Base-by-base conservation (phyloP, 2,113 vertebrate species). In the Brienomyrus brachyistius region DNA sequence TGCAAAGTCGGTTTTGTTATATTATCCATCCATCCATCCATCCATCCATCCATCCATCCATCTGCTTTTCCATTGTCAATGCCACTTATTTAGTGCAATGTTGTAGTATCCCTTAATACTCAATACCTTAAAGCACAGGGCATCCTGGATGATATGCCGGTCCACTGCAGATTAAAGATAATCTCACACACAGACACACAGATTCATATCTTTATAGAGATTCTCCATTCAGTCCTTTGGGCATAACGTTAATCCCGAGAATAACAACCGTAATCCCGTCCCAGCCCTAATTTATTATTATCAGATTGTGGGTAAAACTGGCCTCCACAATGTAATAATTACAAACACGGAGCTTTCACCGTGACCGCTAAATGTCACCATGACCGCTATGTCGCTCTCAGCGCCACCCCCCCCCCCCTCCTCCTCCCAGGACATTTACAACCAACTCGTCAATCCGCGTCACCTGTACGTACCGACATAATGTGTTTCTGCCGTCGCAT, bases 311-410 rank as follows among this genome's bases (percentile, higher is more conserved):
- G 3, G 70, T 5, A 40, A 35, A 40, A 19, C 31, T 35, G 70
- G 11, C 11, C 31, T 13, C 19, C 66, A 1, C 3, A 31, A 21
- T 4, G 70, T 40, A 27, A 62, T 31, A 31, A 31, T 19, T 35
- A 27, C 11, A 31, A 89, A 94, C 91, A 92, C 52, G 5, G 52
- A 54, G 52, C 17, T 5, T 1, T 54, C 52, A 5, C 52, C 66
- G 2, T 31, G 66, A 74, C 31, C 27, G 27, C 31, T 74, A 74
- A 35, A 74, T 84, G 6, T 50, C 40, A 31, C 31, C 31, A 31
- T 31, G 31, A 31, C 31, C 31, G 31, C 31, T 1, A 31, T 31
- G 31, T 31, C 31, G 31, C 31, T 31, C 31, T 31, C 31, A 31
- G 31, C 31, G 0, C 31, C 51, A 3, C 15, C 19, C 4, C 13